Evolutionary conservation across 2,797 vertebrate genomes (phyloP), one percentile per base, ranked within the genome.

Genomic region (Carapus acus): DNA sequence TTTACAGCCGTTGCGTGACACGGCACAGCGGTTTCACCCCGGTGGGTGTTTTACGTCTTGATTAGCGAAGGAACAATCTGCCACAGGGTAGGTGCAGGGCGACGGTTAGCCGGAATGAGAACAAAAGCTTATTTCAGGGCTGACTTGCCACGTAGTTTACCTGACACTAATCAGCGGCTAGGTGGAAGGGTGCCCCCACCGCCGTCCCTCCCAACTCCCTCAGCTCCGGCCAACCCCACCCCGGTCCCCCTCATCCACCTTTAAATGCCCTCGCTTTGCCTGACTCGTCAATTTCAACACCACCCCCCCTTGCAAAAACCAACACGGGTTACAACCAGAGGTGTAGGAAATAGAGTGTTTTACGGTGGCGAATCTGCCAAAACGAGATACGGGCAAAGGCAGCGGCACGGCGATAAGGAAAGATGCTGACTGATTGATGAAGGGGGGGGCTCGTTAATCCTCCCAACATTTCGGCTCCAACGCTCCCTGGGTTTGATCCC

Each of bases 371-470:
- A 64, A 58, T 12, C 18, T 43, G 63, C 59, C 4, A n/a, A 60
- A 45, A 56, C 41, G 8, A 46, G 42, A 21, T 34, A 21, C 12
- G 22, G 34, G 41, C 34, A 43, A n/a, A 31, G n/a, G 33, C 34
- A 37, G 55, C 49, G 42, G 56, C 27, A 42, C 18, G 40, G 13
- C 53, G 70, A 76, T 71, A 67, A 71, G 57, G 8, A 36, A 43
- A 78, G 73, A 78, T 71, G 58, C 66, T 31, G 67, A 61, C 50
- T 71, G 72, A 76, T 55, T 52, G 55, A 54, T 59, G 45, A 65
- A 53, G 41, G 49, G 53, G 41, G 49, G 53, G 45, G 11, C 23
- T 12, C 47, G 55, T 77, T 80, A 69, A 79, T 86, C 76, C 77
- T 67, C n/a, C 67, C 37, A 73, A 67, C 71, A 67, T 29, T 52